phyloP scores from a whole-genome alignment of 2,797 vertebrate genomes.

The Cetoscarus ocellatus region DNA sequence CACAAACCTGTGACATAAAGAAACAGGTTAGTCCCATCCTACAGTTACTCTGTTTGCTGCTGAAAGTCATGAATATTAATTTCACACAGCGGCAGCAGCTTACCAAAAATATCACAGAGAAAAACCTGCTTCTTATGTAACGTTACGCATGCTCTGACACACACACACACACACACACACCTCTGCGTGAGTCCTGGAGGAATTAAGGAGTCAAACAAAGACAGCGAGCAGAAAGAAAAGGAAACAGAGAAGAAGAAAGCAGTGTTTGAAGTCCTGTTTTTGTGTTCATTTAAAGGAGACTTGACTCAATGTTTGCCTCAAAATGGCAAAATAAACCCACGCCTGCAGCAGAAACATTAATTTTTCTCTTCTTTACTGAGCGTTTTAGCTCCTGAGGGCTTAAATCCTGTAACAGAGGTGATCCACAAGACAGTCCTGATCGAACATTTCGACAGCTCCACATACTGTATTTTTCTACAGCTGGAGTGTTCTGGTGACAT shows the following conservation, averaged over 20 bases:
- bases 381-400: no score
- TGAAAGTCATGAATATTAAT: conserved; percentile 55
- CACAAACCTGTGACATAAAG: background rate
- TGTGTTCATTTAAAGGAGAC: background rate
- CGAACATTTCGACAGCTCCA: no score
- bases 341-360: no score
- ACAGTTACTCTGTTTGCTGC: conserved; percentile 4
- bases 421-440: no score
- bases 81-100: conserved; percentile 4
- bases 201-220: conserved; percentile 33
- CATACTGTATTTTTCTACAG: no score
- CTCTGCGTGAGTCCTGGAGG: conserved; percentile 33
- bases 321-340: background rate
- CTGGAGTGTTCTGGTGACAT: no score
- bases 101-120: conserved; percentile 48
- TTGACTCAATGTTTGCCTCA: background rate
- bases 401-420: no score
- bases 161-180: conserved; percentile 1
- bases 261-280: background rate
- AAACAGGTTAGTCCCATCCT: background rate
- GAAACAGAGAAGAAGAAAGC: background rate
- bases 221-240: background rate
- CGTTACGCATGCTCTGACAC: conserved; percentile 4
- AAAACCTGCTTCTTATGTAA: conserved; percentile 3
- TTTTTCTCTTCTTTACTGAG: no score